phyloP scores from a whole-genome alignment of 2,888 invertebrate species.

The Eupithecia exiguata region DNA sequence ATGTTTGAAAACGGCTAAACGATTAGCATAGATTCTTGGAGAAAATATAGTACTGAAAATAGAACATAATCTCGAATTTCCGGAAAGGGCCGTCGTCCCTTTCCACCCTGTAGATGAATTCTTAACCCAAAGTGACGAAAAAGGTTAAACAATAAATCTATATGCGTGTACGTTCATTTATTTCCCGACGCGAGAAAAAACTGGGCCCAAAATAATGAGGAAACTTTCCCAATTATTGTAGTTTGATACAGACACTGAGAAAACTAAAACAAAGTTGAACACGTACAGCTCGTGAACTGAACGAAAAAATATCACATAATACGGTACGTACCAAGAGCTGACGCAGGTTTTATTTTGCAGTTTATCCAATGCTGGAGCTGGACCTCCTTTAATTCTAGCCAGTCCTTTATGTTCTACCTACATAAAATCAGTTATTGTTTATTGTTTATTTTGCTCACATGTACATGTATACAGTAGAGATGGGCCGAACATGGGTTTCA shows the following conservation, averaged over 20 bases:
- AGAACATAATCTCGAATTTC: too few relatives aligned
- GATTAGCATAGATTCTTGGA: too few relatives aligned
- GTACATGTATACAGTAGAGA: too few relatives aligned
- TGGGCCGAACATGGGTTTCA: too few relatives aligned
- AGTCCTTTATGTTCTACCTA: neutral
- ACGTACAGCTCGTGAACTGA: slow-evolving; percentile 16
- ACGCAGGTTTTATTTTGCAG: neutral
- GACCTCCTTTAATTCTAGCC: neutral
- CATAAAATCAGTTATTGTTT: too few relatives aligned
- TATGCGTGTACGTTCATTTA: neutral
- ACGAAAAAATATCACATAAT: neutral
- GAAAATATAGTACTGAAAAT: too few relatives aligned
- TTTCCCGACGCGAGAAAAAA: slow-evolving; percentile 45
- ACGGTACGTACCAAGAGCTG: neutral
- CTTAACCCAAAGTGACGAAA: neutral
- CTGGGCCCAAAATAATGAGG: slow-evolving; percentile 76
- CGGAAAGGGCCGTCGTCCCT: too few relatives aligned
- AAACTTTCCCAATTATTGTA: slow-evolving; percentile 81
- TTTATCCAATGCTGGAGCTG: neutral
- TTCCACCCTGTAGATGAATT: too few relatives aligned
- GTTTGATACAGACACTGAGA: slow-evolving; percentile 62
- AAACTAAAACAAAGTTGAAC: slow-evolving; percentile 57
- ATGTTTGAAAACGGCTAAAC: too few relatives aligned
- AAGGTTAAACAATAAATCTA: neutral
- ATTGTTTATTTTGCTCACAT: too few relatives aligned